These are phyloP conservation scores for Aquatica leii DNA, from an alignment of 2,888 invertebrate genomes.

Conservation along the genomic window DNA sequence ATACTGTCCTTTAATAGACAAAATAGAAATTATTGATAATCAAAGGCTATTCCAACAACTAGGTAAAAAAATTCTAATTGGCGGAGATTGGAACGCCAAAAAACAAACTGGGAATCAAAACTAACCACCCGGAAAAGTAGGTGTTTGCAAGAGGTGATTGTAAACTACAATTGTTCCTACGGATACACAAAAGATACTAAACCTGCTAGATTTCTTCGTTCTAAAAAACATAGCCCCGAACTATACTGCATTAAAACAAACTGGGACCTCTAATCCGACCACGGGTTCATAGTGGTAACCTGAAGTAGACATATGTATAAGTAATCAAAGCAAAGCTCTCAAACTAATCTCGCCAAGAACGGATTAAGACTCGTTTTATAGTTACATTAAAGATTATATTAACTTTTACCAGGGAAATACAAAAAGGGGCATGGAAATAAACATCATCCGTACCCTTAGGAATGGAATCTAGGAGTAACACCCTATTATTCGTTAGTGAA, in stretches of 20 bases:
- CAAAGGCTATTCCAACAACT: too few species aligned
- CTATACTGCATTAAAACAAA: neutral
- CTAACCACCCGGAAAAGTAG: too few species aligned
- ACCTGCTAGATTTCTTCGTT: neutral
- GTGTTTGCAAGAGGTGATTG: too few species aligned
- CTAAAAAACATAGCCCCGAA: neutral
- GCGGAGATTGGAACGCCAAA: too few species aligned
- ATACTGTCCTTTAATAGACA: too few species aligned
- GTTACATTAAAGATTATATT: neutral
- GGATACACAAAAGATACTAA: neutral
- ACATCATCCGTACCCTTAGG: neutral
- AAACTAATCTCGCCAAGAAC: neutral
- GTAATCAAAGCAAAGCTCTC: neutral
- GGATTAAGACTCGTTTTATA: neutral
- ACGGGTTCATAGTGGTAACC: neutral
- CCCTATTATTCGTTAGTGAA: neutral
- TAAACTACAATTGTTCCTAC: too few species aligned
- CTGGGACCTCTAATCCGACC: neutral
- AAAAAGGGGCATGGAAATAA: neutral
- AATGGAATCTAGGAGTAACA: neutral
- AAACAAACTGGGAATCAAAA: too few species aligned
- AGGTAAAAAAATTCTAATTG: too few species aligned
- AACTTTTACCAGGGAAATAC: neutral
- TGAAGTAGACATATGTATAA: neutral
- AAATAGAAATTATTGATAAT: too few species aligned